Base-by-base conservation (phyloP, 2,888 invertebrate genomes). In the Teleogryllus oceanicus region DNA sequence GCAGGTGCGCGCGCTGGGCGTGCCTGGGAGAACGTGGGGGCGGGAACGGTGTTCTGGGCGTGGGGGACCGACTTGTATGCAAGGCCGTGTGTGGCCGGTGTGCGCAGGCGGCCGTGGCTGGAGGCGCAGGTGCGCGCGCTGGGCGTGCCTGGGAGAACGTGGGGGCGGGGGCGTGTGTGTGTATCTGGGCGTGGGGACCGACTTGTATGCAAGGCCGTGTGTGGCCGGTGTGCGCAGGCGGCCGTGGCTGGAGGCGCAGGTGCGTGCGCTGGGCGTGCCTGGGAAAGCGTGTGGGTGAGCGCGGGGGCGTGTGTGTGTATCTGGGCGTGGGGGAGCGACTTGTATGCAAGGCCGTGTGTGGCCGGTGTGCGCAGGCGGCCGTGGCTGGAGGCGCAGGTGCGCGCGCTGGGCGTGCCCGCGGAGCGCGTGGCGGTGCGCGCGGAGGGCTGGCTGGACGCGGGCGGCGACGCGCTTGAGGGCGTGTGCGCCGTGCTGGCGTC, bases 311-410 rank as follows among this genome's bases (percentile, higher is more conserved):
- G 37, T 37, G 37, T 37, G 37, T 37, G 37, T 37, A 0, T 37
- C 5, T 20, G 74, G 20, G 5, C 1, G 83, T n/a, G n/a, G n/a
- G n/a, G n/a, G n/a, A n/a, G n/a, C n/a, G 24, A 24, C 24, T 2
- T 24, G 24, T 2, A 2, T 24, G 2, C 24, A 24, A 24, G 24
- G 24, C 2, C 2, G 2, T 24, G 24, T 2, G 2, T 2, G 24
- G n/a, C n/a, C n/a, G 21, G 24, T 1, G 24, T 76, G 76, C 24
- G 51, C 85, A 92, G 92, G 84, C 90, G 90, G 83, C 85, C 85
- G 49, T 92, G 92, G 83, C 94, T 94, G 85, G 91, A 93, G 78
- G 86, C 87, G 18, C 94, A 94, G 80, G 90, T 95, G 82, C 88
- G 89, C 11, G 88, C 90, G 16, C 87, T 95, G 2, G 94, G 94